Evolutionary conservation across 2,113 vertebrate genomes (phyloP).

Genomic region (Chaetura pelagica): DNA sequence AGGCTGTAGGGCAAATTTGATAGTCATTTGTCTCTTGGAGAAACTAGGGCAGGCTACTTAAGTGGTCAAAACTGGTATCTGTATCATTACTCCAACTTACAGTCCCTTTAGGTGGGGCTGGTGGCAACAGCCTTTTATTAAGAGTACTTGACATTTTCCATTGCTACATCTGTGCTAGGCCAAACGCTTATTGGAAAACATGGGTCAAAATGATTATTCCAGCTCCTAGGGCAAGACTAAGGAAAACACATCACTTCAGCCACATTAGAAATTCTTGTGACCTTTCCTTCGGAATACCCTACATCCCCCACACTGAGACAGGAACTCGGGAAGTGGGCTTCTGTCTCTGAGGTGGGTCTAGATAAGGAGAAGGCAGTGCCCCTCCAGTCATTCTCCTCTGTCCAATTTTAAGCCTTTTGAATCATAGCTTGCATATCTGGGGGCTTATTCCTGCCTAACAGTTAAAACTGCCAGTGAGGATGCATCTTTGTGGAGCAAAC

Average conservation of each 20-base stretch:
- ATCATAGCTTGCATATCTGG: not conserved
- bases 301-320: not conserved
- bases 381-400: not conserved
- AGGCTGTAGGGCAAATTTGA: not conserved
- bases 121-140: not conserved
- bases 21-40: not conserved
- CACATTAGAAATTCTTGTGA: not conserved
- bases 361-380: not conserved
- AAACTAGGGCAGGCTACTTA: not conserved
- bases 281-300: not conserved
- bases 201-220: not conserved
- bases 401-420: not conserved
- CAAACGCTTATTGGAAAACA: constrained; percentile 4
- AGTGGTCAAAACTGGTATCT: not conserved
- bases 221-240: not conserved
- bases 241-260: accelerated
- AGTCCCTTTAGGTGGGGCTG: not conserved
- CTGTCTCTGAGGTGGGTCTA: not conserved
- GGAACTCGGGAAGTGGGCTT: not conserved
- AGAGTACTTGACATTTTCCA: not conserved
- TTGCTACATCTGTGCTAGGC: not conserved
- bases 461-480: not conserved
- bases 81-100: not conserved
- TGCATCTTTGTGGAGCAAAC: not conserved
- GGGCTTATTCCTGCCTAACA: not conserved